A percentile compares a stretch with the other conserved stretches of the same genome.
Evolutionary conservation across 2,888 invertebrate genomes (phyloP).

Genomic region (Drosophila picticornis): DNA sequence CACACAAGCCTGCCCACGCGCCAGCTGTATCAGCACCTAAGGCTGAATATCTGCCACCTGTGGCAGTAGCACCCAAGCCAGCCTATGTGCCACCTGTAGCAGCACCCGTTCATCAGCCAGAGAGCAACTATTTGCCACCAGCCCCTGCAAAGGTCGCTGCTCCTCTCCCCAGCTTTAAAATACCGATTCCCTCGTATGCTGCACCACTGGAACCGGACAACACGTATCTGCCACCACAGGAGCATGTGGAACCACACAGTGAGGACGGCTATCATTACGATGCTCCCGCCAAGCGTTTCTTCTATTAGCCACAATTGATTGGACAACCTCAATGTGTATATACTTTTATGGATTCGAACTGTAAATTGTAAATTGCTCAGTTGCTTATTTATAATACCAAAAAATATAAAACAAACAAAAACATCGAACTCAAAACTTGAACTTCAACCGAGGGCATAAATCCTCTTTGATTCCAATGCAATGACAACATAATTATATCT

Average conservation of each 20-base stretch:
- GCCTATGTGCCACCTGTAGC: constrained; percentile 26
- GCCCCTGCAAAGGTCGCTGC: constrained; percentile 5
- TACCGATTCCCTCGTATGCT: constrained; percentile 82
- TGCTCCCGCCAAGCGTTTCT: constrained; percentile 64
- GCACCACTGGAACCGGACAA: constrained; percentile 73
- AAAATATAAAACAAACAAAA: constrained; percentile 12
- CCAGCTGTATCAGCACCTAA: too few species aligned
- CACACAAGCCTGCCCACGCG: constrained; percentile 39
- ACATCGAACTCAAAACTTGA: neutral
- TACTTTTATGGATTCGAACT: constrained; percentile 40
- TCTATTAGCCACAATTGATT: constrained; percentile 46
- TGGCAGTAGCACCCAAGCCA: constrained; percentile 34
- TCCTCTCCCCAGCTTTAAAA: constrained; percentile 54
- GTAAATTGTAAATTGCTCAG: constrained; percentile 36
- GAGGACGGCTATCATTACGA: constrained; percentile 80
- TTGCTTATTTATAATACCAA: constrained; percentile 43
- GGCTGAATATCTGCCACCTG: too few species aligned
- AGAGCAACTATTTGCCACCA: constrained; percentile 60
- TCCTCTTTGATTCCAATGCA: constrained; percentile 33
- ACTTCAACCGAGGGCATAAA: constrained; percentile 38
- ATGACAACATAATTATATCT: constrained; percentile 60
- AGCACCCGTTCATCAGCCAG: constrained; percentile 40
- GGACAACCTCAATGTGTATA: constrained; percentile 51
- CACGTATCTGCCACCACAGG: constrained; percentile 69
- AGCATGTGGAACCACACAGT: constrained; percentile 59